A percentile compares a stretch with the other conserved stretches of the same genome.
Conservation (phyloP, 2,888 invertebrate species). For the Caenorhabditis angaria region DNA sequence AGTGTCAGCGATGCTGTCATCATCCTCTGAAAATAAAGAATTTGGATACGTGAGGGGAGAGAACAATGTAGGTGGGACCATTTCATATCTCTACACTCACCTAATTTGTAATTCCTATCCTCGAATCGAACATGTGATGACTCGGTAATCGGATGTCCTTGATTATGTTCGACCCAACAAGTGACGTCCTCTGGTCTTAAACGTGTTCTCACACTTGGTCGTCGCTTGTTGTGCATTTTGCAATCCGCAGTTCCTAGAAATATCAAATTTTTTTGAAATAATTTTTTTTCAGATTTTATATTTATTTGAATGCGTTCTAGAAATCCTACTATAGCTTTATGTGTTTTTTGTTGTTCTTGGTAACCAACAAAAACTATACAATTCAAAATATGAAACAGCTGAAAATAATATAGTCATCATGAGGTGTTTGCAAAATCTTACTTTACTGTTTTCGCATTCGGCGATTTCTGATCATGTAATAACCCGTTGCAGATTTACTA, state of each 20-base stretch:
- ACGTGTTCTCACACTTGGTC: slow-evolving; percentile 20
- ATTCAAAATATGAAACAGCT: neutral
- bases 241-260: neutral
- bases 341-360: neutral
- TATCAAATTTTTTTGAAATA: slow-evolving; percentile 10
- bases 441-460: neutral
- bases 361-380: neutral
- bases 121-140: neutral
- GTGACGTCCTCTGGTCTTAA: slow-evolving; percentile 34
- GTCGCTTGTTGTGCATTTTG: slow-evolving; percentile 11
- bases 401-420: neutral
- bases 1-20: neutral
- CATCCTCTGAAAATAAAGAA: neutral
- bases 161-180: slow-evolving; percentile 41
- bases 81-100: neutral
- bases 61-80: too few relatives aligned
- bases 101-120: neutral
- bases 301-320: too few relatives aligned
- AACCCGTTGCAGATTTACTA: neutral
- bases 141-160: too few relatives aligned
- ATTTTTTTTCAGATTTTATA: neutral
- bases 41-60: neutral
- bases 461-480: neutral
- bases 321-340: neutral
- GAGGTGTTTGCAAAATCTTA: neutral